phyloP scores from a whole-genome alignment of 2,888 invertebrate species.

The Campoletis raptor region DNA sequence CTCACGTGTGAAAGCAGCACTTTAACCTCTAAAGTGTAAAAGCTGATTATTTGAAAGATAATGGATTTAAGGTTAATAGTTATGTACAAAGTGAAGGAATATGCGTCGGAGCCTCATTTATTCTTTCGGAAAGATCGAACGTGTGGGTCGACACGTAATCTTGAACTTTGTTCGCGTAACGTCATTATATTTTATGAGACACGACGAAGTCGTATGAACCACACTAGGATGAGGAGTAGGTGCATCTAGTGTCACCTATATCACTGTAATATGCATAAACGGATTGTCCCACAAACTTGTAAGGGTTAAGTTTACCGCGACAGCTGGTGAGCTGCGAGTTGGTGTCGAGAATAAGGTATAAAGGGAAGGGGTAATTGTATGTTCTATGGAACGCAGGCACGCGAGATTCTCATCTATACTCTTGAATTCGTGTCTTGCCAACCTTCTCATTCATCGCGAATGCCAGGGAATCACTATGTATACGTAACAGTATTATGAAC shows the following conservation, averaged over 20 bases:
- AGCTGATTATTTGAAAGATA: constrained; percentile 10
- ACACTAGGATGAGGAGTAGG: constrained; percentile 36
- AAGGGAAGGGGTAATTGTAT: not conserved
- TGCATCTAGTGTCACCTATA: constrained; percentile 73
- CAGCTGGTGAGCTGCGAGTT: constrained; percentile 71
- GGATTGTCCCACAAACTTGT: constrained; percentile 85
- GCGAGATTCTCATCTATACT: constrained; percentile 20
- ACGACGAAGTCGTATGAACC: constrained; percentile 80
- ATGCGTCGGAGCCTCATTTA: not conserved
- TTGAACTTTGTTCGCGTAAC: constrained; percentile 81
- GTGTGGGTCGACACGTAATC: constrained; percentile 74
- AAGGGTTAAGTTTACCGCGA: constrained; percentile 83
- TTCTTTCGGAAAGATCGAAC: constrained; percentile 40
- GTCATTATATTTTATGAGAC: constrained; percentile 82
- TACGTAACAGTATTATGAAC: constrained; percentile 45
- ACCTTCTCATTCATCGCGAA: constrained; percentile 17
- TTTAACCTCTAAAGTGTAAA: not conserved
- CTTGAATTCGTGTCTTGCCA: constrained; percentile 28
- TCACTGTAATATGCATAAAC: constrained; percentile 83
- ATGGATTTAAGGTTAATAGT: constrained; percentile 47
- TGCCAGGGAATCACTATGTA: constrained; percentile 13
- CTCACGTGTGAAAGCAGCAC: not conserved
- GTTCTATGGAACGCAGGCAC: constrained; percentile 31
- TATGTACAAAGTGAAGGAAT: constrained; percentile 14
- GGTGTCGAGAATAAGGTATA: not conserved